Base-by-base conservation (phyloP, 92 coral and sea anemone species). In the Palythoa heliodiscus region DNA sequence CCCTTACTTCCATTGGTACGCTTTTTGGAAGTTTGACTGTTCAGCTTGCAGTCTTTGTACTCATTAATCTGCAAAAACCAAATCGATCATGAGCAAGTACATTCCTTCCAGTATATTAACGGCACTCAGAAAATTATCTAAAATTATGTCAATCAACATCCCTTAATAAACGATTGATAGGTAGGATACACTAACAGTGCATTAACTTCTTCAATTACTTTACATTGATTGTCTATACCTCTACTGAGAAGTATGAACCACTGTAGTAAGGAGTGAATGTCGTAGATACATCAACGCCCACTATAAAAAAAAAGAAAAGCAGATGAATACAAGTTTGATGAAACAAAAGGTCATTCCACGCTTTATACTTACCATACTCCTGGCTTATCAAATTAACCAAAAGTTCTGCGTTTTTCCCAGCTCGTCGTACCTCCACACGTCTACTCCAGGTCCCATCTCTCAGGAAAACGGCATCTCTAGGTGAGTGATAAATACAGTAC, bases 391-490 rank as follows among this genome's bases (percentile, higher is more conserved):
- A 74, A 71, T 89, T 93, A 81, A 97, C 86, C 86, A 58, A 87
- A 60, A 97, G 86, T 76, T 94, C 97, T 23, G 97, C 74, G 25
- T 90, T 86, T 64, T 77, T 85, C 9, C 90, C 91, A 67, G 94
- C 91, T 83, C 99, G 90, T 70, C 91, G 90, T 38, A 97, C 88
- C 29, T 97, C 98, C 24, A 97, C 76, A 57, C 92, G 87, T 88
- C 82, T 97, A 72, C 97, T 95, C 99, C 99, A 97, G 47, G 88
- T 89, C 6, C 99, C 99, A 75, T 89, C 93, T 70, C 89, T 82
- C 77, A 91, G 73, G 78, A 97, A 94, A 53, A 93, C 82, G 52
- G 89, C 86, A 86, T 97, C 99, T 72, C 99, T 97, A 75, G 38
- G 47, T 55, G 43, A 25, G 19, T 60, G 10, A 63, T 55, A 10